Conservation (phyloP, 2,113 vertebrate species). For the Cynopterus brachyotis region DNA sequence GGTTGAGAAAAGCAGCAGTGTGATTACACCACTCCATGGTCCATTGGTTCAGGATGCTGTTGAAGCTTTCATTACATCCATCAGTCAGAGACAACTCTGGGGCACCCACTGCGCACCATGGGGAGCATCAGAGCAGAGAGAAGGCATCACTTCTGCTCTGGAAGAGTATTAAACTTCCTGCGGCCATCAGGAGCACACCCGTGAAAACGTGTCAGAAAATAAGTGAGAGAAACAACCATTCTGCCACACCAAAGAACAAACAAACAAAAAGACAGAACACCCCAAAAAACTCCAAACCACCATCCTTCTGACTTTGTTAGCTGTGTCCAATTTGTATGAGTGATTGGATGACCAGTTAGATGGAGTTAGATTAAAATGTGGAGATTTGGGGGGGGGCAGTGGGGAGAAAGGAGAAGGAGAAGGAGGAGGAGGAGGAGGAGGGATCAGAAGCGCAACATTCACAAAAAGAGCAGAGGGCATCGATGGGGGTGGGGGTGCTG, state of each 20-base stretch:
- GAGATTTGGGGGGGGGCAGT: background rate
- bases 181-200: background rate
- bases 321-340: background rate
- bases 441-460: background rate
- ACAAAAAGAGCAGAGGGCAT: background rate
- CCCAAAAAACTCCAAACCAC: background rate
- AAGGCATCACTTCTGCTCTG: constrained; percentile 27
- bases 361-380: background rate
- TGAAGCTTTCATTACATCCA: constrained; percentile 43
- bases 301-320: background rate
- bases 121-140: constrained; percentile 10
- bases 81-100: constrained; percentile 42
- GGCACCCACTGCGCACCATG: constrained; percentile 39
- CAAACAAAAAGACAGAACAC: background rate
- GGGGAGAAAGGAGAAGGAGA: background rate
- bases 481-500: background rate
- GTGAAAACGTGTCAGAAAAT: background rate
- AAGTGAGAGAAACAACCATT: background rate
- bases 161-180: constrained; percentile 44
- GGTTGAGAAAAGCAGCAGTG: constrained; percentile 39
- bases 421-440: background rate
- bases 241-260: background rate
- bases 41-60: constrained; percentile 40
- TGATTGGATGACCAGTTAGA: background rate
- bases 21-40: constrained; percentile 45